Percentiles rank a stretch among this genome's conserved stretches.
These are phyloP conservation scores for Petrosia ficiformis DNA, from an alignment of 37 sponge, comb jelly and placozoan genomes.

Conservation along the genomic window DNA sequence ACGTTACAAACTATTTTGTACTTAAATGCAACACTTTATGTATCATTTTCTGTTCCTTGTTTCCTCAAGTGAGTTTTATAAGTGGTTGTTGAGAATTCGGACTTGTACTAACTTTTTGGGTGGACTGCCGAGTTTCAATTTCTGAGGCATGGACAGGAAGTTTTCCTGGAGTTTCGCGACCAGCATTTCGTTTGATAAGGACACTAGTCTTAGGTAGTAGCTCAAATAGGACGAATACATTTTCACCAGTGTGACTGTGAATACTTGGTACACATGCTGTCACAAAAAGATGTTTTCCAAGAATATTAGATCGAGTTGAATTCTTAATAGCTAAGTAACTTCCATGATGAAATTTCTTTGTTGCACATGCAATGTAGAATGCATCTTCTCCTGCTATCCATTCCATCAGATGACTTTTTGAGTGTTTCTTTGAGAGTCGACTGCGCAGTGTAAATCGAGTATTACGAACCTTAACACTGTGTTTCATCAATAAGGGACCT, in stretches of 20 bases:
- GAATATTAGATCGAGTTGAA: not conserved
- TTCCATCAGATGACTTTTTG: not conserved
- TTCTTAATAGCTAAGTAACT: constrained; percentile 40
- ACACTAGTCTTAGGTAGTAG: constrained; percentile 1
- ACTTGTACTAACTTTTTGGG: too few relatives aligned
- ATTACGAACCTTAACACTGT: constrained; percentile 9
- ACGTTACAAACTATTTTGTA: too few relatives aligned
- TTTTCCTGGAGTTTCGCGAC: not conserved
- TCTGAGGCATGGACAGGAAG: not conserved
- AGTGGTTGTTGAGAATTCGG: too few relatives aligned
- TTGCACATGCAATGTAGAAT: constrained; percentile 53
- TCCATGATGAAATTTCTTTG: constrained; percentile 9
- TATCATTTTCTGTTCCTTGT: not conserved
- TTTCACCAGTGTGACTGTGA: constrained; percentile 12
- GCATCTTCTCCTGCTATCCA: constrained; percentile 44
- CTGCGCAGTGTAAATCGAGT: constrained; percentile 34
- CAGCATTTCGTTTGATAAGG: not conserved
- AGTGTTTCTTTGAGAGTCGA: constrained; percentile 7
- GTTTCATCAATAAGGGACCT: constrained; percentile 36
- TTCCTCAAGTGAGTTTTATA: not conserved
- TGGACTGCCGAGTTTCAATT: not conserved
- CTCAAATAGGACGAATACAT: constrained; percentile 27
- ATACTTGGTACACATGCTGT: constrained; percentile 18
- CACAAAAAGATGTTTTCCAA: constrained; percentile 8
- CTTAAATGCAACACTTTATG: too few relatives aligned